A percentile compares a stretch with the other conserved stretches of the same genome.
phyloP scores from a whole-genome alignment of 2,797 vertebrate species.

The Sebastes matsubarae region DNA sequence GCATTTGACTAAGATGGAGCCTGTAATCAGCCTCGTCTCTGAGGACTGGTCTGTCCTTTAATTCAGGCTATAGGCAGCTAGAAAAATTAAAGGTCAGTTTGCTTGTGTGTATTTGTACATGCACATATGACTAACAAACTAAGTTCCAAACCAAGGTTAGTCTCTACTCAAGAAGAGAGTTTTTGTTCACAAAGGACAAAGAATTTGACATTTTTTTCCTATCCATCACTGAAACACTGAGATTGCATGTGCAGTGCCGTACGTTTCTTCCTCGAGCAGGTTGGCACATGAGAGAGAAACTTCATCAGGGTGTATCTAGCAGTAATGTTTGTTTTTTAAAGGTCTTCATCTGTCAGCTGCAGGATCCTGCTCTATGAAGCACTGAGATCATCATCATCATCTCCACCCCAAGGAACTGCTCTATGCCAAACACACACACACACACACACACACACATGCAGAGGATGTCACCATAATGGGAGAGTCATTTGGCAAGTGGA shows the following conservation, averaged over 20 bases:
- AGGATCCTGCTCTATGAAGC: slow-evolving; percentile 18
- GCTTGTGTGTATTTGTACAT: neutral
- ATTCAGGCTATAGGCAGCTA: slow-evolving; percentile 25
- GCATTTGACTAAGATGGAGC: neutral
- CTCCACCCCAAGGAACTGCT: slow-evolving; percentile 23
- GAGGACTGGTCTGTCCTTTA: slow-evolving; percentile 19
- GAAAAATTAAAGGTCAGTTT: slow-evolving; percentile 33
- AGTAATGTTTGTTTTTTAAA: slow-evolving; percentile 39
- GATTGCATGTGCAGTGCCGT: neutral
- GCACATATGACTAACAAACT: neutral
- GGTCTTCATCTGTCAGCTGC: slow-evolving; percentile 53
- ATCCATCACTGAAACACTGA: neutral
- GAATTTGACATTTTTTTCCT: neutral
- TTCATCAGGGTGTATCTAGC: slow-evolving; percentile 10
- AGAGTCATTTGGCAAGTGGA: slow-evolving; percentile 38
- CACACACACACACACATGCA: slow-evolving; percentile 7
- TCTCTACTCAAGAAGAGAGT: neutral
- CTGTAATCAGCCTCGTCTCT: slow-evolving; percentile 31
- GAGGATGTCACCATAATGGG: slow-evolving; percentile 1
- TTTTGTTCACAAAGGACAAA: neutral
- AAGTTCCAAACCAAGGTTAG: neutral
- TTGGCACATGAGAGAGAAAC: slow-evolving; percentile 44
- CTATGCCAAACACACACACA: slow-evolving; percentile 2
- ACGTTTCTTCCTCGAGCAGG: slow-evolving; percentile 19
- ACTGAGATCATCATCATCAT: slow-evolving; percentile 39